Conservation (phyloP, 2,888 invertebrate species). For the Nemotelus pantherinus region DNA sequence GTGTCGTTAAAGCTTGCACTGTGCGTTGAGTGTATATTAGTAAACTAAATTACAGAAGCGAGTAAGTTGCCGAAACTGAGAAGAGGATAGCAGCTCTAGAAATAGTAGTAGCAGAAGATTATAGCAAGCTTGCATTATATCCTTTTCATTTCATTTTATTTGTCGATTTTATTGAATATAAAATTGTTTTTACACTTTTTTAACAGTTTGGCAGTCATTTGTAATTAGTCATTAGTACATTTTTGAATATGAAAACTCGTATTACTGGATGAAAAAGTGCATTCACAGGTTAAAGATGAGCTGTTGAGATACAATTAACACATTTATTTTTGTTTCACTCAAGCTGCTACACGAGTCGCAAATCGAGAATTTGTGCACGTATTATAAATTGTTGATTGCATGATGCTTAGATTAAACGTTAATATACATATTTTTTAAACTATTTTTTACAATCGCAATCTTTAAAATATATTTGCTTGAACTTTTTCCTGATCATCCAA, state of each 20-base stretch:
- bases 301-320: too few relatives aligned
- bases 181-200: background rate
- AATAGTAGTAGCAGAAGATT: constrained; percentile 39
- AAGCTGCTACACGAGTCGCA: too few relatives aligned
- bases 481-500: too few relatives aligned
- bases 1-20: background rate
- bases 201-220: constrained; percentile 1
- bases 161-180: constrained; percentile 16
- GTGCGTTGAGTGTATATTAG: background rate
- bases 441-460: too few relatives aligned
- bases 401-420: too few relatives aligned
- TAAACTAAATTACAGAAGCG: constrained; percentile 31
- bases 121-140: constrained; percentile 41
- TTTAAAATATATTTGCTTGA: too few relatives aligned
- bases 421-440: too few relatives aligned
- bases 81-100: constrained; percentile 35
- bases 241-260: background rate
- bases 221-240: constrained; percentile 18
- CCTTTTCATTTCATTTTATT: constrained; percentile 41
- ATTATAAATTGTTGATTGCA: too few relatives aligned
- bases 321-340: too few relatives aligned
- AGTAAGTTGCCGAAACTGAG: constrained; percentile 24
- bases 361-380: too few relatives aligned
- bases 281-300: too few relatives aligned
- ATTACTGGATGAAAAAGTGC: too few relatives aligned